These are phyloP conservation scores for Aphis craccivora DNA, from an alignment of 1,140 invertebrate genomes.

Conservation along the genomic window DNA sequence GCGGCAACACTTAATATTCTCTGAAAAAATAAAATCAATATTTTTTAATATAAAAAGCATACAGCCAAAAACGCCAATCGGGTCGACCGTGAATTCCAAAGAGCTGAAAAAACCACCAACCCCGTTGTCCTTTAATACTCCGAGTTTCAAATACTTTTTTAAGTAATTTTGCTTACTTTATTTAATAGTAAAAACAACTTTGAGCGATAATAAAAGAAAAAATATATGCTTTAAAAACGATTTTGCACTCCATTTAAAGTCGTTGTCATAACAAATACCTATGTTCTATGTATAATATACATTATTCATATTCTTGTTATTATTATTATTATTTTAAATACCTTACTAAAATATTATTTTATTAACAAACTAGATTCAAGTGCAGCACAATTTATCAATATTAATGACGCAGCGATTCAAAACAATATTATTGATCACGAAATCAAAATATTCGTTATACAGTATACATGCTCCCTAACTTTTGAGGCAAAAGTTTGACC, in stretches of 20 bases:
- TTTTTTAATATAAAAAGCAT: slow-evolving; percentile 47
- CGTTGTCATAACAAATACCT: not conserved
- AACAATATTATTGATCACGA: not conserved
- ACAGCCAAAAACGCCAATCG: not conserved
- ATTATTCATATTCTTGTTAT: not conserved
- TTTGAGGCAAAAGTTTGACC: not conserved
- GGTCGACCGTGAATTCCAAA: not conserved
- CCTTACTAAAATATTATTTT: not conserved
- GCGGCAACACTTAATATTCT: slow-evolving; percentile 23
- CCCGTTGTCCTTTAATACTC: not conserved
- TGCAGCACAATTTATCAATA: not conserved
- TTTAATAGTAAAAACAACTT: not conserved
- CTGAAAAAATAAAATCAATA: slow-evolving; percentile 32
- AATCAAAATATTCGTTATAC: not conserved
- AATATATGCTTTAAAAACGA: not conserved
- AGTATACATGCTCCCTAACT: not conserved
- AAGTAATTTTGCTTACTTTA: slow-evolving; percentile 39
- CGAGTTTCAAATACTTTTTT: slow-evolving; percentile 23
- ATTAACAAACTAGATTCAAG: not conserved
- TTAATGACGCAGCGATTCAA: not conserved
- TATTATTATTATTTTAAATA: not conserved
- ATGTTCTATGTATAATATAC: not conserved
- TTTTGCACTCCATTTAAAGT: not conserved
- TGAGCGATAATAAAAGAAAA: slow-evolving; percentile 3
- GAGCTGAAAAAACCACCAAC: not conserved